phyloP scores from a whole-genome alignment of 1,140 invertebrate genomes.

The Diplogasteroides magnus region DNA sequence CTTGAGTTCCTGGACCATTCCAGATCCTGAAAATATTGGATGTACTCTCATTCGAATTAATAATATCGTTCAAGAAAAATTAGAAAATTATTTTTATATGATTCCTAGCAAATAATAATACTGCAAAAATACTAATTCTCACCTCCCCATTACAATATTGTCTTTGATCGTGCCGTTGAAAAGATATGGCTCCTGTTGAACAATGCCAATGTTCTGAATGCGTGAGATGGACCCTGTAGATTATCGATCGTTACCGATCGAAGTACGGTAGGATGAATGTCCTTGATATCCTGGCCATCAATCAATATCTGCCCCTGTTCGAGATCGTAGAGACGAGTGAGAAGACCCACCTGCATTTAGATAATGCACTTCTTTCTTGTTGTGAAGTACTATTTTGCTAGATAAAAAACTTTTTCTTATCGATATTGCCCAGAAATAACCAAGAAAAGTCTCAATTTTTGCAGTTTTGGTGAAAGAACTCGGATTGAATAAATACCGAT shows the following conservation, averaged over 20 bases:
- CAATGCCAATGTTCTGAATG: constrained; percentile 24
- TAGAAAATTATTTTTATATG: too few relatives aligned
- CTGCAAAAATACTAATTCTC: background rate
- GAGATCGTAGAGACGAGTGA: background rate
- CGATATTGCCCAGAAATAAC: too few relatives aligned
- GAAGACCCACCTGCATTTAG: background rate
- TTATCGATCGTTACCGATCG: too few relatives aligned
- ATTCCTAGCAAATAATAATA: too few relatives aligned
- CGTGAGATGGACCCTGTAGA: too few relatives aligned
- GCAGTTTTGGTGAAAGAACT: too few relatives aligned
- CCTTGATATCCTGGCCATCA: background rate
- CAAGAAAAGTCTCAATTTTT: too few relatives aligned
- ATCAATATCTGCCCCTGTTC: background rate
- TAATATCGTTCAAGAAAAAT: too few relatives aligned
- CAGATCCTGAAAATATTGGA: background rate
- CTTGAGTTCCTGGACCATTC: constrained; percentile 5
- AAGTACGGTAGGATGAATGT: background rate
- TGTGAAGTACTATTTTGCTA: background rate
- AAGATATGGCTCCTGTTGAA: constrained; percentile 40
- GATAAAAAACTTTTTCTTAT: background rate
- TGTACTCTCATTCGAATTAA: background rate
- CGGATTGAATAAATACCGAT: too few relatives aligned
- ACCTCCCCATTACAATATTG: constrained; percentile 35
- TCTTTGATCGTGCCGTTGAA: constrained; percentile 40
- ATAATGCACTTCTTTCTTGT: background rate